A percentile compares a stretch with the other conserved stretches of the same genome.
These are phyloP conservation scores for Hemicordylus capensis DNA, from an alignment of 2,113 vertebrate genomes.

Conservation along the genomic window DNA sequence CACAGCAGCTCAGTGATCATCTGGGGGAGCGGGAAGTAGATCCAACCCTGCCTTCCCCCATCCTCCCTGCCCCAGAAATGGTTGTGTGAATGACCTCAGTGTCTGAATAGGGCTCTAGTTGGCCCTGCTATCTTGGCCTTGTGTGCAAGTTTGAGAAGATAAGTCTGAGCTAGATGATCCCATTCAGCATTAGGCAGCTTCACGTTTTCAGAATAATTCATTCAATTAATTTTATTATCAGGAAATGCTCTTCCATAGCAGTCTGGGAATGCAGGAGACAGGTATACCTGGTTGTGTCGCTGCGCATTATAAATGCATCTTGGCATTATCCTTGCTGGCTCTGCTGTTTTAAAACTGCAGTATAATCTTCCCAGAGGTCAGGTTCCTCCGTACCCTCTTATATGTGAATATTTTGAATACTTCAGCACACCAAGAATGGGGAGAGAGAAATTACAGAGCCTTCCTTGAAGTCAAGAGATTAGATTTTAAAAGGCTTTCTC, in stretches of 20 bases:
- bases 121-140: too few species aligned
- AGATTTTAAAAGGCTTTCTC: not conserved
- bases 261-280: not conserved
- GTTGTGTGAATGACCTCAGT: too few species aligned
- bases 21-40: too few species aligned
- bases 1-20: too few species aligned
- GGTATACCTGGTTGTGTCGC: not conserved
- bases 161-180: too few species aligned
- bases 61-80: too few species aligned
- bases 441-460: not conserved
- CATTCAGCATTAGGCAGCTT: too few species aligned
- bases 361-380: conserved; percentile 5
- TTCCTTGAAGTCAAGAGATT: not conserved
- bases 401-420: conserved; percentile 29
- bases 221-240: not conserved
- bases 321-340: conserved; percentile 12
- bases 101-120: too few species aligned
- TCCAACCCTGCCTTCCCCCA: too few species aligned
- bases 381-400: conserved; percentile 10
- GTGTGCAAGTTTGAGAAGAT: too few species aligned
- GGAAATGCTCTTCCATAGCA: not conserved
- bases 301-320: conserved; percentile 15
- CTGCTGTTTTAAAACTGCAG: conserved; percentile 15
- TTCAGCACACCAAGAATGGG: conserved; percentile 7
- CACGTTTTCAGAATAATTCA: not conserved